A percentile compares a stretch with the other conserved stretches of the same genome.
These are phyloP conservation scores for Oriolus oriolus DNA, from an alignment of 2,113 vertebrate genomes.

Conservation along the genomic window DNA sequence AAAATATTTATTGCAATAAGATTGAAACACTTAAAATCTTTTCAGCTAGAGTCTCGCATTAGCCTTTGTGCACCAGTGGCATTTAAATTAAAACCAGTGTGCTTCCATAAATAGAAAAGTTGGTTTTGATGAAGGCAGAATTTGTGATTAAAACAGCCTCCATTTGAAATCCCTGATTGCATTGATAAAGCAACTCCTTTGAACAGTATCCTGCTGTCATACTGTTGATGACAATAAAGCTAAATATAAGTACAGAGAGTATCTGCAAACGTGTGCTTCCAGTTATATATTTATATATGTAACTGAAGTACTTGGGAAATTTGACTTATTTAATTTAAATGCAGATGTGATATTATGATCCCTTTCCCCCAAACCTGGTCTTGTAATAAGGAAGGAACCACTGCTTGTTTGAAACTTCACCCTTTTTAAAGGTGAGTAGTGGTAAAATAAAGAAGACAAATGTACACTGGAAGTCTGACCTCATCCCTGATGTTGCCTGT, in stretches of 20 bases:
- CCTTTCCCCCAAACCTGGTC: neutral
- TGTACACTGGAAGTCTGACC: neutral
- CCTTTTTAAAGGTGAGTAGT: neutral
- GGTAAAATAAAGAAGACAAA: neutral
- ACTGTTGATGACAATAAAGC: neutral
- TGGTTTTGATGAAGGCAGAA: slow-evolving; percentile 20
- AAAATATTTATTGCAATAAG: slow-evolving; percentile 49
- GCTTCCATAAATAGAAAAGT: slow-evolving; percentile 24
- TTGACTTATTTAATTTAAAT: neutral
- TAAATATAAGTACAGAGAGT: neutral
- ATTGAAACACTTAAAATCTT: slow-evolving; percentile 20
- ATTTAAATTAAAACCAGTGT: slow-evolving; percentile 41
- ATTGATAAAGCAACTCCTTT: slow-evolving; percentile 18
- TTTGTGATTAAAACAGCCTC: slow-evolving; percentile 10
- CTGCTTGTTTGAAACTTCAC: neutral
- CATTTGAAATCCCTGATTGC: slow-evolving; percentile 11
- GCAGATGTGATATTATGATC: neutral
- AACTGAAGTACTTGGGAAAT: neutral
- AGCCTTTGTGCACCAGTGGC: neutral
- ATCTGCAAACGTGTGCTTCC: neutral
- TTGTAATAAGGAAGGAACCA: neutral
- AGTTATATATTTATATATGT: neutral
- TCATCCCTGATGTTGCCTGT: neutral
- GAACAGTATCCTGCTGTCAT: slow-evolving; percentile 6
- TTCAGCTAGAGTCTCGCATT: neutral